Evolutionary conservation across 2,797 vertebrate genomes (phyloP), one percentile per base, ranked within the genome.

Genomic region (Rhodeus uyekii): DNA sequence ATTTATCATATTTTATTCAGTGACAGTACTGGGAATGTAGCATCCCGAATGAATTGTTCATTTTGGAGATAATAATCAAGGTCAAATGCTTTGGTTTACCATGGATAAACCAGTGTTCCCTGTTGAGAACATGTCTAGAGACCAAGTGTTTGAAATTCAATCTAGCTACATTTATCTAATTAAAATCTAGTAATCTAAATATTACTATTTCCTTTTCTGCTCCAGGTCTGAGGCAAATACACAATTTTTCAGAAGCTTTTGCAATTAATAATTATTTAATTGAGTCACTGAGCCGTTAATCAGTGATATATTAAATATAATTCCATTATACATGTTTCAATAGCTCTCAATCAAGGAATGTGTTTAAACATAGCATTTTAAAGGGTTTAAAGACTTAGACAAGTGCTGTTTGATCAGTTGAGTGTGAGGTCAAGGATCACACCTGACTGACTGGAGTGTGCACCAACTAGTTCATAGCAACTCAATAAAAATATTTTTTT

Each of bases 1-100:
- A 87, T 88, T 86, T 82, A 87, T 90, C 86, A 87, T 86, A 53
- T 80, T 89, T 88, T 88, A 85, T 84, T 80, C 83, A 39, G n/a
- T 84, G 55, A 72, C 77, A 80, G 84, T 80, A 77, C 84, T 78
- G 84, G 83, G 69, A 81, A 85, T 71, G 76, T 36, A 80, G 77
- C 64, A 65, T 84, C 83, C 63, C 63, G 58, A 76, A 79, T 73
- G 64, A 74, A 78, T 78, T 64, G 53, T 50, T 78, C 72, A 76
- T 84, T 87, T 85, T 65, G 60, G 73, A 88, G 82, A 86, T 82
- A 8, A 75, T 83, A 82, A 88, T 89, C 82, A 82, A 78, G 72
- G 48, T 82, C 48, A 82, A 68, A 64, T 76, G 8, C 50, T 82
- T 27, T 19, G 27, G 55, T 72, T 73, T 78, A 60, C 38, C 14